A percentile compares a stretch with the other conserved stretches of the same genome.
Conservation (phyloP, 1,140 invertebrate genomes). For the Aporrectodea caliginosa region DNA sequence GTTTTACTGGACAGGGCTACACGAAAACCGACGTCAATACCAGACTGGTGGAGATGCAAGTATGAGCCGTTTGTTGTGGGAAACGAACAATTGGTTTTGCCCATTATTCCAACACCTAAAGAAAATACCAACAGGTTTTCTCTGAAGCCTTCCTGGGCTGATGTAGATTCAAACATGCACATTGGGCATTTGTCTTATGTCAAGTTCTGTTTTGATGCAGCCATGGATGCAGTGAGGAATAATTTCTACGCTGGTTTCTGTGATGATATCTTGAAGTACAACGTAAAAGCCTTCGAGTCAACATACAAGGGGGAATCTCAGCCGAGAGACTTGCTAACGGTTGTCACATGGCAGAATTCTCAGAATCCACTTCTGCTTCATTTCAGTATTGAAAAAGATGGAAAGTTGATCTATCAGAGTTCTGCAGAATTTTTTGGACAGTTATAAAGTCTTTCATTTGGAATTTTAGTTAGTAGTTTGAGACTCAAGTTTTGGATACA, state of each 20-base stretch:
- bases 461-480: too few relatives aligned
- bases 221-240: slow-evolving; percentile 29
- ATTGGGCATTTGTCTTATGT: slow-evolving; percentile 33
- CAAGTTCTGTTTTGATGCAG: slow-evolving; percentile 33
- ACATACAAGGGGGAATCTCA: slow-evolving; percentile 29
- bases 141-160: slow-evolving; percentile 19
- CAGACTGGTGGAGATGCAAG: slow-evolving; percentile 38
- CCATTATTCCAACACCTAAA: slow-evolving; percentile 8
- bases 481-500: too few relatives aligned
- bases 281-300: slow-evolving; percentile 29
- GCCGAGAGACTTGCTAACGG: slow-evolving; percentile 27
- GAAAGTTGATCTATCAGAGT: slow-evolving; percentile 10
- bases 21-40: slow-evolving; percentile 30
- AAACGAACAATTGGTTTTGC: slow-evolving; percentile 23
- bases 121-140: not conserved
- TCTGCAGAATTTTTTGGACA: not conserved
- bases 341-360: slow-evolving; percentile 31
- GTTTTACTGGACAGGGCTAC: slow-evolving; percentile 32
- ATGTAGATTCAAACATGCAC: slow-evolving; percentile 34
- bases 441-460: too few relatives aligned
- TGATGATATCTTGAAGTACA: slow-evolving; percentile 13
- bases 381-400: slow-evolving; percentile 24
- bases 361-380: slow-evolving; percentile 18
- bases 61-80: slow-evolving; percentile 16
- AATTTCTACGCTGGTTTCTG: slow-evolving; percentile 17